Evolutionary conservation across 2,113 vertebrate genomes (phyloP), one percentile per base, ranked within the genome.

Genomic region (Coregonus clupeaformis): DNA sequence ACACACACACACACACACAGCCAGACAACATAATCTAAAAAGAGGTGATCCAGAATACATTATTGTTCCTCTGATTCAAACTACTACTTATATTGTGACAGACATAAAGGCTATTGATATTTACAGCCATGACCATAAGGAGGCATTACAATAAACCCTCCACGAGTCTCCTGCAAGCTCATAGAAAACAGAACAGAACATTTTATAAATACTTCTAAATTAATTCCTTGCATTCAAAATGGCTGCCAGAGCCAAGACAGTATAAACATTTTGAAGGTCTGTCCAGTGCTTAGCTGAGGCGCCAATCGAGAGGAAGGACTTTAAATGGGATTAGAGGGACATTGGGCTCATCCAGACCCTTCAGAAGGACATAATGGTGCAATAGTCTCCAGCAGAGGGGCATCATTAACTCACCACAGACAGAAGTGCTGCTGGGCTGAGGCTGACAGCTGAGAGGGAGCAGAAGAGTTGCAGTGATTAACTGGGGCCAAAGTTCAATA

Each of bases 351-450:
- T 78, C 78, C 71, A 68, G 64, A 12, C 70, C 22, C 42, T 20
- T 74, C 32, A 79, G 72, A 82, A 52, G 62, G 32, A 71, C 62
- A 66, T 76, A 32, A 68, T 76, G 77, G 36, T 12, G 2, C 73
- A 1, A 49, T 62, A 71, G 77, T 47, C 65, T 70, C 84, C 85
- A 83, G 73, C 71, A 81, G 77, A 78, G 79, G 77, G 76, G 47
- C 9, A 16, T 82, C 63, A 86, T 69, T 77, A 73, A 76, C 78
- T 80, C 32, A 68, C 74, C 69, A 49, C 1, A 29, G 22, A 2
- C 22, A 55, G 27, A 25, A 64, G 63, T 30, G 24, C 36, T 18
- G 25, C 18, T 49, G 24, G 25, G 62, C 4, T 24, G 16, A 60
- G 18, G 24, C 29, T 73, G 22, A 25, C 25, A 57, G 52, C 13